Evolutionary conservation across 1,140 invertebrate genomes (phyloP).

Genomic region (Euwallacea fornicatus): DNA sequence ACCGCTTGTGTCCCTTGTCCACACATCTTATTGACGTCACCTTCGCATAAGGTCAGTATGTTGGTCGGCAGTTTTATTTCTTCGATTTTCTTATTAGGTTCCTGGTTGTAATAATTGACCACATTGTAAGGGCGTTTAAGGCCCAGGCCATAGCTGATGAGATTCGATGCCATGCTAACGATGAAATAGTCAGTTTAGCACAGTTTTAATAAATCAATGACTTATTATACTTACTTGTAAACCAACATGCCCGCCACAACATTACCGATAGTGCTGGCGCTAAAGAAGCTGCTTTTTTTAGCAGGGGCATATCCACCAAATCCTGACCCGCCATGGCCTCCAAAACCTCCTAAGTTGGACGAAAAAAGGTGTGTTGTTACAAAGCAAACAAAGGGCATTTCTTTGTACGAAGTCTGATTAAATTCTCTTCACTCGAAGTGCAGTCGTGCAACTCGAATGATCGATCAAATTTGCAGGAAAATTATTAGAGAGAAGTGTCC

Average conservation of each 20-base stretch:
- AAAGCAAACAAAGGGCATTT: no score
- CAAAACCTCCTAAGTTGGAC: not conserved
- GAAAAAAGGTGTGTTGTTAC: no score
- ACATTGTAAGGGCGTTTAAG: slow-evolving; percentile 40
- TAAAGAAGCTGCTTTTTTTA: slow-evolving; percentile 43
- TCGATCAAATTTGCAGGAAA: no score
- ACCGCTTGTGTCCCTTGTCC: slow-evolving; percentile 36
- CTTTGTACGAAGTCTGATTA: no score
- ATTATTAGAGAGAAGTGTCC: not conserved
- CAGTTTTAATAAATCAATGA: not conserved
- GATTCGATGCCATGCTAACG: slow-evolving; percentile 36
- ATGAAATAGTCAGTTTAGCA: slow-evolving; percentile 9
- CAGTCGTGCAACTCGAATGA: no score
- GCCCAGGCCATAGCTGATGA: slow-evolving; percentile 32
- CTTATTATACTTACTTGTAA: slow-evolving; percentile 28
- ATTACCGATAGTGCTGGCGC: slow-evolving; percentile 41
- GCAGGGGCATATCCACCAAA: slow-evolving; percentile 27
- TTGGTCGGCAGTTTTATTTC: slow-evolving; percentile 44
- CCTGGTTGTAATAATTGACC: slow-evolving; percentile 45
- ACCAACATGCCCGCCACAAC: slow-evolving; percentile 42
- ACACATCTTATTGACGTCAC: slow-evolving; percentile 41
- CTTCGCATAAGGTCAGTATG: slow-evolving; percentile 42
- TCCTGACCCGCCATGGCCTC: slow-evolving; percentile 25
- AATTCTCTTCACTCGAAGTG: no score
- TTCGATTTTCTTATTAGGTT: slow-evolving; percentile 29